These are phyloP conservation scores for Neosilurus hyrtlii DNA, from an alignment of 2,797 vertebrate genomes.

Conservation along the genomic window DNA sequence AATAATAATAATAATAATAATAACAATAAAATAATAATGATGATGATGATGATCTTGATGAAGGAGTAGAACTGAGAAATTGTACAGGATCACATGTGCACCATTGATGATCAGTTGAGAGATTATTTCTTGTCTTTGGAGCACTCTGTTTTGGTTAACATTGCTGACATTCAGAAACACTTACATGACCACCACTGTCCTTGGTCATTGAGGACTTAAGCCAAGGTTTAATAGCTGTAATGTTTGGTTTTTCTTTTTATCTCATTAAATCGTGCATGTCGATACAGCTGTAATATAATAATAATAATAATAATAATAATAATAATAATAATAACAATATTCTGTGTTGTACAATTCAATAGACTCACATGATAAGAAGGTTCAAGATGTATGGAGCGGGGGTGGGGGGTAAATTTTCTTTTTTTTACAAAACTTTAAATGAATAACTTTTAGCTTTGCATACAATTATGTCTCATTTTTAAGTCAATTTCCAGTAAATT, in stretches of 20 bases:
- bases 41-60: too few species aligned
- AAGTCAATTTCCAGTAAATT: not conserved
- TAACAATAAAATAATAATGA: too few species aligned
- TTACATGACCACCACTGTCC: not conserved
- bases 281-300: too few species aligned
- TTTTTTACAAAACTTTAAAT: not conserved
- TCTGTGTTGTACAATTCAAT: not conserved
- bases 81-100: not conserved
- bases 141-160: not conserved
- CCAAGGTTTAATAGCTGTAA: not conserved
- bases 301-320: too few species aligned
- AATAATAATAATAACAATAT: not conserved
- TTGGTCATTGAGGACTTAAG: not conserved
- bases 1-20: too few species aligned
- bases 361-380: not conserved
- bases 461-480: not conserved
- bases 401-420: too few species aligned
- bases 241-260: too few species aligned
- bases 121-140: not conserved
- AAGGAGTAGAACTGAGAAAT: not conserved
- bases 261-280: too few species aligned
- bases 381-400: not conserved
- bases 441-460: not conserved
- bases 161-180: not conserved
- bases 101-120: not conserved